Conservation (phyloP, 2,797 vertebrate genomes). For the Channallabes apus region DNA sequence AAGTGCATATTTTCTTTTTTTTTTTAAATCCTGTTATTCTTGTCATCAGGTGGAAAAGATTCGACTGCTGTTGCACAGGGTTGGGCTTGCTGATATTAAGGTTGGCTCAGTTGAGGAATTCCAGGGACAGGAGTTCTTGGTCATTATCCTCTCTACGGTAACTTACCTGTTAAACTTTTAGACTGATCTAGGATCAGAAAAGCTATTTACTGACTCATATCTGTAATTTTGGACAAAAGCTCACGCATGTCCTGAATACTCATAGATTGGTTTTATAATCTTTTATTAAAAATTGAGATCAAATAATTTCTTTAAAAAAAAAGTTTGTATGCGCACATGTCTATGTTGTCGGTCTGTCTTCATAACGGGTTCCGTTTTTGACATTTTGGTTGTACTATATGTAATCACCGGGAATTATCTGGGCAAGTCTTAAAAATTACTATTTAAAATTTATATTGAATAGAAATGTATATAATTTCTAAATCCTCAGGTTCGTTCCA, state of each 20-base stretch:
- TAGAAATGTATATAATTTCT: too few relatives aligned
- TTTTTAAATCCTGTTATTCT: neutral
- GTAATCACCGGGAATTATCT: too few relatives aligned
- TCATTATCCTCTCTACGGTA: slow-evolving; percentile 89
- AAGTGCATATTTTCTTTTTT: neutral
- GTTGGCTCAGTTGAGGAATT: slow-evolving; percentile 97
- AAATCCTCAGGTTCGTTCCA: slow-evolving; percentile 85
- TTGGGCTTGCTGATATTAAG: slow-evolving; percentile 86
- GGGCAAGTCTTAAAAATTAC: neutral
- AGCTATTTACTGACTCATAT: neutral
- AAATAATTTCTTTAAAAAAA: neutral
- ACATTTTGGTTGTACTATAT: neutral
- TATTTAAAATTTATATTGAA: too few relatives aligned
- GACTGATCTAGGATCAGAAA: neutral
- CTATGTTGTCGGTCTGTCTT: neutral
- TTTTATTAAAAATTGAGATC: neutral
- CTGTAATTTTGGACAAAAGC: neutral
- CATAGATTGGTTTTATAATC: neutral
- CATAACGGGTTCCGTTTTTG: neutral
- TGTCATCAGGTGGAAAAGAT: slow-evolving; percentile 88
- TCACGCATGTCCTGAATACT: too few relatives aligned
- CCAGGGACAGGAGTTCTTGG: slow-evolving; percentile 89
- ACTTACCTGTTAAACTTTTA: slow-evolving; percentile 4
- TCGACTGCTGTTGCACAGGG: slow-evolving; percentile 79
- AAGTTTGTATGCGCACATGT: too few relatives aligned